Evolutionary conservation across 1,140 invertebrate genomes (phyloP), one percentile per base, ranked within the genome.

Genomic region (Stenopsyche tienmushanensis): DNA sequence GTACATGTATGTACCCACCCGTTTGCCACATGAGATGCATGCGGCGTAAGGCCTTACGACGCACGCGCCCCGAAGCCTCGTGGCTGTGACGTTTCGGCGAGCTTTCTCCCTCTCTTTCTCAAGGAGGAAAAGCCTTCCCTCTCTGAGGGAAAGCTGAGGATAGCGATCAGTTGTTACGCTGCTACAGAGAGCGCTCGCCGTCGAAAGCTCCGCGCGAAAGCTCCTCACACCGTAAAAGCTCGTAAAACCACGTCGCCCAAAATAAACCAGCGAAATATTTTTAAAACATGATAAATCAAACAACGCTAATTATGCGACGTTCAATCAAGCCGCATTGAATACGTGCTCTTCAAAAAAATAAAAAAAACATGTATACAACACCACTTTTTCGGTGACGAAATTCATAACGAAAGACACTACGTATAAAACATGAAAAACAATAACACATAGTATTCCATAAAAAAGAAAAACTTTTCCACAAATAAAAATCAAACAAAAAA

Each of bases 161-260:
- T 44, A 39, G 42, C 57, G 57, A 44, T 60, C 57, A 60, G 57
- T 60, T 60, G 57, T 60, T 60, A 44, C 41, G 57, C 24, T 20
- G 57, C 24, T 21, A 8, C 29, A 21, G 57, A 44, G 26, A 34
- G 21, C 39, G 41, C 10, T 18, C 55, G 1, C 10, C 42, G 57
- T 17, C 50, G 53, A 41, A 41, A 54, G 52, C 13, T 9, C 3
- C 25, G 23, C 23, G 8, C 53, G 53, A 41, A 17, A 18, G 26
- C 53, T n/a, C 44, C 53, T 25, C 53, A n/a, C 26, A 29, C 18
- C 50, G 44, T 45, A 5, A 8, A 8, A 8, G 7, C 29, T n/a
- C n/a, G 7, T 39, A 39, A 39, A 5, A 13, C 29, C 7, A 13
- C 29, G 13, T n/a, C 29, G 29, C n/a, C n/a, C n/a, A n/a, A n/a